Evolutionary conservation across 2,113 vertebrate species (phyloP).

Genomic region (Emydocephalus ijimae): DNA sequence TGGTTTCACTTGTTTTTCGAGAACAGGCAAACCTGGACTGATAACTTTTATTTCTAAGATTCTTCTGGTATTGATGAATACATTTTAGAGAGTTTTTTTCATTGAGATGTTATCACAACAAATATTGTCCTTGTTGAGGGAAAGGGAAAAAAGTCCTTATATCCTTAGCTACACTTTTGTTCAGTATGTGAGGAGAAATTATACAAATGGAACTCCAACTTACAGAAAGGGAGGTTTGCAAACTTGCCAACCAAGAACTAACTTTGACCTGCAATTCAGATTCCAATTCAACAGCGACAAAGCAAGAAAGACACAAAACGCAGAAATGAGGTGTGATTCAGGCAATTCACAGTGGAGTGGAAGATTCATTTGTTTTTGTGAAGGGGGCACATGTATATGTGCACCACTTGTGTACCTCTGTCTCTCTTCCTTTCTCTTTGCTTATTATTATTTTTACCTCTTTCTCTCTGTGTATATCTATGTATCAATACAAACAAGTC

Average conservation of each 20-base stretch:
- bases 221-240: not conserved
- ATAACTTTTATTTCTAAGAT: not conserved
- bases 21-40: not conserved
- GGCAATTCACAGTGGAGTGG: not conserved
- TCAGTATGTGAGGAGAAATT: not conserved
- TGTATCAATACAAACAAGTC: not conserved
- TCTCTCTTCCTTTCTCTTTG: not conserved
- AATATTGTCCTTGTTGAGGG: not conserved
- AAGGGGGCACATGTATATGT: not conserved
- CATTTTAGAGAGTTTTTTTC: not conserved
- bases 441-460: not conserved
- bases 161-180: not conserved
- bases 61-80: not conserved
- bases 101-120: not conserved
- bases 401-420: not conserved
- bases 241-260: not conserved
- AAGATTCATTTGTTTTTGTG: not conserved
- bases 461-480: not conserved
- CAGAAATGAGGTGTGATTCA: not conserved
- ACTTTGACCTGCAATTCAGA: not conserved
- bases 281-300: not conserved
- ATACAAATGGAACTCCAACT: not conserved
- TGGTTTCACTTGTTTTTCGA: not conserved
- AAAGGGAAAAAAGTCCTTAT: not conserved
- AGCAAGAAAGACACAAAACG: not conserved